Conservation (phyloP, 1,140 invertebrate species). For the Papilio aristodemus region DNA sequence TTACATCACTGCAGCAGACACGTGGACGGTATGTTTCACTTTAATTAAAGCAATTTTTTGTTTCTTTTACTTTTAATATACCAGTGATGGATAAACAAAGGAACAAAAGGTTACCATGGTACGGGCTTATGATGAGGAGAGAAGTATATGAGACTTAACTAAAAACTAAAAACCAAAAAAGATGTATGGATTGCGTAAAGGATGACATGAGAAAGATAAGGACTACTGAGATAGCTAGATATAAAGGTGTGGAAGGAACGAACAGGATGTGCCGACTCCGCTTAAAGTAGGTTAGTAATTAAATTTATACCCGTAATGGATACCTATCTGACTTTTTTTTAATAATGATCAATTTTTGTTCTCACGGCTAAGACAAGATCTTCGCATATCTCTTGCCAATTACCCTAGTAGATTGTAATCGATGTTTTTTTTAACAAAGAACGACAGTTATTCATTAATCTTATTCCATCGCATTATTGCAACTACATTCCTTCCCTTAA, state of each 20-base stretch:
- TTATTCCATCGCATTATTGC: not conserved
- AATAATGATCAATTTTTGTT: too few species aligned
- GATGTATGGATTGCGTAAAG: too few species aligned
- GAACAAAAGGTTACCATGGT: not conserved
- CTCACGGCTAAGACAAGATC: not conserved
- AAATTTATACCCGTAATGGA: too few species aligned
- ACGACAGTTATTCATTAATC: not conserved
- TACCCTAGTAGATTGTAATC: not conserved
- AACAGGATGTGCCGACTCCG: too few species aligned
- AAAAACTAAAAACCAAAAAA: too few species aligned
- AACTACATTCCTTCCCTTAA: slow-evolving; percentile 8
- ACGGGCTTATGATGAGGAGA: too few species aligned
- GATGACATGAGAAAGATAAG: too few species aligned
- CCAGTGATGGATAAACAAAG: not conserved
- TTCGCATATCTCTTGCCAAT: not conserved
- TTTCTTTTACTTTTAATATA: not conserved
- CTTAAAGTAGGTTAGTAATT: too few species aligned
- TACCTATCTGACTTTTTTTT: too few species aligned
- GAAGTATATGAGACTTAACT: too few species aligned
- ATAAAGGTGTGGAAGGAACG: too few species aligned
- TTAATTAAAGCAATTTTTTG: not conserved
- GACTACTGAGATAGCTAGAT: too few species aligned
- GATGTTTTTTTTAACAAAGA: not conserved
- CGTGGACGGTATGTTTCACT: not conserved
- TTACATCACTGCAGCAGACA: slow-evolving; percentile 4